Percentiles rank a stretch among this genome's conserved stretches.
These are phyloP conservation scores for Eledona agricola DNA, from an alignment of 2,888 invertebrate species.

Conservation along the genomic window DNA sequence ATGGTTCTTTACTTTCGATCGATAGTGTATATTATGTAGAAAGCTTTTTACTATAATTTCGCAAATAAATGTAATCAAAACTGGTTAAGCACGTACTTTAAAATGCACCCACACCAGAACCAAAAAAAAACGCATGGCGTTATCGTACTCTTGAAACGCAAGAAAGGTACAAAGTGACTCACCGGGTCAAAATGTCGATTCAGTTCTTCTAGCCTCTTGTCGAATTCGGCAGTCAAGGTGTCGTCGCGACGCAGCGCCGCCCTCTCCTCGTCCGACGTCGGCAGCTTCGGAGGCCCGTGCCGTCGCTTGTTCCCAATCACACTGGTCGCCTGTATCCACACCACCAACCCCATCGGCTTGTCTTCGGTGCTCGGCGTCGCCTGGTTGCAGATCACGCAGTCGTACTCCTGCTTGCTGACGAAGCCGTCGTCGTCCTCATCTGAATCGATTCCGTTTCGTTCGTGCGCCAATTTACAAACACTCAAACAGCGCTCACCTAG, in stretches of 20 bases:
- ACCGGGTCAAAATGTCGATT: conserved; percentile 80
- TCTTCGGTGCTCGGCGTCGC: conserved; percentile 85
- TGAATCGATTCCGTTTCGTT: too few species aligned
- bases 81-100: too few species aligned
- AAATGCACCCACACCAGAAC: too few species aligned
- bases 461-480: background rate
- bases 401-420: conserved; percentile 75
- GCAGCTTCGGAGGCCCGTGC: conserved; percentile 66
- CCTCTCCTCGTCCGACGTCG: conserved; percentile 72
- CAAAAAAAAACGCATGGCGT: too few species aligned
- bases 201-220: conserved; percentile 79
- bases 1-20: too few species aligned
- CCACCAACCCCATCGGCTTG: conserved; percentile 88
- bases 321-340: conserved; percentile 87
- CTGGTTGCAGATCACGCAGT: conserved; percentile 96
- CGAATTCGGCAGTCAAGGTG: conserved; percentile 78
- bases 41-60: too few species aligned
- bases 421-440: conserved; percentile 69
- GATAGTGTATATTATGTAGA: too few species aligned
- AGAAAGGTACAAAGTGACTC: too few species aligned
- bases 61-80: too few species aligned
- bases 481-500: conserved; percentile 41
- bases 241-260: conserved; percentile 68
- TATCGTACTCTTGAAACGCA: too few species aligned
- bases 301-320: conserved; percentile 81